phyloP scores from a whole-genome alignment of 2,113 vertebrate species.

The Leptosomus discolor region DNA sequence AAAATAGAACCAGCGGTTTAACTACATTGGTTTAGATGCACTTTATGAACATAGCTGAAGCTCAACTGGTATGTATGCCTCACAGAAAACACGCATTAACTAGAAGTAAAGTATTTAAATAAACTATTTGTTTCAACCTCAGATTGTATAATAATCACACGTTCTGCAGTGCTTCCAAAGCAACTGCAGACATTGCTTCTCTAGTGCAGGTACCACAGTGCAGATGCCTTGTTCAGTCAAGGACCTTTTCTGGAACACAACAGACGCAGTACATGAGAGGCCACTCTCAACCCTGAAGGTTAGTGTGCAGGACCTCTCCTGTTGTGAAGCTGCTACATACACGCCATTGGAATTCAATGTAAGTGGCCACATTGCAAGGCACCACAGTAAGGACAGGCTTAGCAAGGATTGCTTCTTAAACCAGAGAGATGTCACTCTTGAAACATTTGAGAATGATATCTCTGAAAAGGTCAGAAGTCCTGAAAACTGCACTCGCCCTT shows the following conservation, averaged over 20 bases:
- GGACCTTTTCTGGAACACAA: background rate
- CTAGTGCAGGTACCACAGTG: rapidly evolving
- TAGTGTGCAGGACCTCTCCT: background rate
- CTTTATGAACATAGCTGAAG: background rate
- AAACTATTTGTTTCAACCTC: background rate
- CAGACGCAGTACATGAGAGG: background rate
- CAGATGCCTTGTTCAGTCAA: background rate
- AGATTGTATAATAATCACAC: background rate
- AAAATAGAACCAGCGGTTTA: background rate
- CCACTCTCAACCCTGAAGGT: rapidly evolving
- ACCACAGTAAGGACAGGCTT: background rate
- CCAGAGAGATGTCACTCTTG: rapidly evolving
- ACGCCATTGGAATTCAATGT: background rate
- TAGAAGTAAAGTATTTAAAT: background rate
- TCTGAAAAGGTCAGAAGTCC: background rate
- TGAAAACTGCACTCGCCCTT: background rate
- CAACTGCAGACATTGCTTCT: background rate
- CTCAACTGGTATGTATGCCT: background rate
- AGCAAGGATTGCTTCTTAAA: background rate
- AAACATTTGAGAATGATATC: background rate
- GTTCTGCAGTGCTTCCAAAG: background rate
- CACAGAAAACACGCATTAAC: background rate
- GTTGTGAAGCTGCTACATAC: background rate
- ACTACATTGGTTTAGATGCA: background rate
- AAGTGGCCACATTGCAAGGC: background rate